phyloP scores from a whole-genome alignment of 1,140 invertebrate genomes.

The Lordiphosa clarofinis region DNA sequence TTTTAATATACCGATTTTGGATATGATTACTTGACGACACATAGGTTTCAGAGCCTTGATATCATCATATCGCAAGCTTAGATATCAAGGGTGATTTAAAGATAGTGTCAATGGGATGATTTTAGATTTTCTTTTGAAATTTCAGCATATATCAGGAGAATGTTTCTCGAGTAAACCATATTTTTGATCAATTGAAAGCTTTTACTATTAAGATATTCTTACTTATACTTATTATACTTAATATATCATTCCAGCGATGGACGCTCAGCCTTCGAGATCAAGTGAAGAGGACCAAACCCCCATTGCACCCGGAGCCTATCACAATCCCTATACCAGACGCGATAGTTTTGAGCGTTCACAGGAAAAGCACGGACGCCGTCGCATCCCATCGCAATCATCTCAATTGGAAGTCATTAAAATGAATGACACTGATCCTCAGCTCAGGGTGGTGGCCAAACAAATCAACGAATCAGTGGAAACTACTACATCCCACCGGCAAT shows the following conservation, averaged over 20 bases:
- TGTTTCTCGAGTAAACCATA: too few species aligned
- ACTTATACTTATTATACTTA: too few species aligned
- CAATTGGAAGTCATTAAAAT: conserved; percentile 24
- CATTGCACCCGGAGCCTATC: conserved; percentile 29
- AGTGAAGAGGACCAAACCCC: conserved; percentile 34
- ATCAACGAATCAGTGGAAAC: conserved; percentile 60
- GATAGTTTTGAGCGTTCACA: conserved; percentile 47
- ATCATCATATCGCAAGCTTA: too few species aligned
- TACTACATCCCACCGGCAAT: conserved; percentile 23
- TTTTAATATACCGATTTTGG: too few species aligned
- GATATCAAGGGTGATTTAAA: too few species aligned
- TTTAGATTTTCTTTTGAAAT: too few species aligned
- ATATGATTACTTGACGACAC: too few species aligned
- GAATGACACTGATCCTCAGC: conserved; percentile 41
- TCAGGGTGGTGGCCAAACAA: conserved; percentile 48
- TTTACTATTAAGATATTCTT: too few species aligned
- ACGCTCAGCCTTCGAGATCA: conserved; percentile 21
- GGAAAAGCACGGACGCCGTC: conserved; percentile 40
- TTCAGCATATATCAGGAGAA: too few species aligned
- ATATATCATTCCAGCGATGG: conserved; percentile 17
- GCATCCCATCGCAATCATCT: conserved; percentile 24
- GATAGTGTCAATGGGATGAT: too few species aligned
- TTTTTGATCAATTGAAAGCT: too few species aligned
- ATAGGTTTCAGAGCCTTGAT: too few species aligned
- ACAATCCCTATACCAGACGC: conserved; percentile 16